Conservation (phyloP, 2,888 invertebrate genomes). For the Drosophila parthenogenetica region DNA sequence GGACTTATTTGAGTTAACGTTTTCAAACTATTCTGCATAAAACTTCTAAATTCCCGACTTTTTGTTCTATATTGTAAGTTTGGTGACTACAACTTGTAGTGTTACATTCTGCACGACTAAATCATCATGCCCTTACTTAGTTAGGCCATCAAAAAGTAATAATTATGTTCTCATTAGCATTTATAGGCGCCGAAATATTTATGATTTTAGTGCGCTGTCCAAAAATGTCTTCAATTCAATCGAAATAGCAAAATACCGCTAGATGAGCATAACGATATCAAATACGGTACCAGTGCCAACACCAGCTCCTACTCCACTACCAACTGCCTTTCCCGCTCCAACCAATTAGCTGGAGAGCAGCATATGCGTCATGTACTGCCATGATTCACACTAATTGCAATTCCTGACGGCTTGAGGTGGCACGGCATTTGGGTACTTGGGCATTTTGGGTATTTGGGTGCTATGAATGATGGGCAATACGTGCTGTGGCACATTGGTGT, state of each 20-base stretch:
- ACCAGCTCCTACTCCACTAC: background rate
- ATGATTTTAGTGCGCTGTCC: constrained; percentile 50
- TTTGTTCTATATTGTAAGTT: too few species aligned
- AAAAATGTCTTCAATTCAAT: constrained; percentile 38
- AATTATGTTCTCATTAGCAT: constrained; percentile 70
- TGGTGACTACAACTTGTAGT: too few species aligned
- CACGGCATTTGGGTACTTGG: background rate
- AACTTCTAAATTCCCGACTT: too few species aligned
- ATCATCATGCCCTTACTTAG: accelerated
- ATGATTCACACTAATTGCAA: constrained; percentile 59
- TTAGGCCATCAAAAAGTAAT: constrained; percentile 33
- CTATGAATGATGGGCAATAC: constrained; percentile 69
- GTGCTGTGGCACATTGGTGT: constrained; percentile 44
- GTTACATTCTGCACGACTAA: background rate
- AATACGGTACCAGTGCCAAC: background rate
- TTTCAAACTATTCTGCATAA: too few species aligned
- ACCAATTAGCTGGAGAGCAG: constrained; percentile 1
- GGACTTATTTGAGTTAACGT: too few species aligned
- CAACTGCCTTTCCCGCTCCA: background rate
- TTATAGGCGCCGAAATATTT: constrained; percentile 67
- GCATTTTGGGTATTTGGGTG: constrained; percentile 1
- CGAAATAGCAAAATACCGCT: constrained; percentile 10
- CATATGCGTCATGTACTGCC: constrained; percentile 44
- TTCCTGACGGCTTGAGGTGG: constrained; percentile 15
- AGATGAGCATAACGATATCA: constrained; percentile 4